Evolutionary conservation across 2,113 vertebrate genomes (phyloP).

Genomic region (Andinoacara biseriatus): DNA sequence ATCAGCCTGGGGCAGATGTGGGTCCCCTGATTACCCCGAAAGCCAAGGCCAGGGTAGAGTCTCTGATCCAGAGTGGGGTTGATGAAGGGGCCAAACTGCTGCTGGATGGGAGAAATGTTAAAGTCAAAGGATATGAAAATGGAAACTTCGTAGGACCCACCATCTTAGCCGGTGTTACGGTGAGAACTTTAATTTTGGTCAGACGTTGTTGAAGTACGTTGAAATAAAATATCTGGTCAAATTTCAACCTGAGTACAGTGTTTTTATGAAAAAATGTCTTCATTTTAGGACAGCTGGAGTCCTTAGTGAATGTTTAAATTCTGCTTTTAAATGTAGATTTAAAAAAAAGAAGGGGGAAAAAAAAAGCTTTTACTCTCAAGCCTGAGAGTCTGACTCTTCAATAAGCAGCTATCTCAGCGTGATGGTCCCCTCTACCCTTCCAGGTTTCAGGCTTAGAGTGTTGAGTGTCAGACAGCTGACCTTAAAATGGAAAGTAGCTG

Average conservation of each 20-base stretch:
- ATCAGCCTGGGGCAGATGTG: conserved; percentile 95
- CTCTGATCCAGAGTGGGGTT: conserved; percentile 88
- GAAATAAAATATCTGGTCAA: neutral
- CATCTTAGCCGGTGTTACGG: conserved; percentile 88
- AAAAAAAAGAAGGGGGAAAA: no score
- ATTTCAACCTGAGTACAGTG: neutral
- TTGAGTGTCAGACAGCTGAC: neutral
- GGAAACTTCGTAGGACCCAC: conserved; percentile 98
- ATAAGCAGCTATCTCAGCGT: neutral
- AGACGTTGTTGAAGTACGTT: neutral
- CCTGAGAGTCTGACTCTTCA: neutral
- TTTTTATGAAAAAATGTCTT: rapidly evolving
- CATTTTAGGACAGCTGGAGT: no score
- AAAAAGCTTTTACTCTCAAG: no score
- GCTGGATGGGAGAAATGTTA: conserved; percentile 91
- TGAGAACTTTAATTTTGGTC: conserved; percentile 60
- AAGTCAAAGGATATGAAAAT: conserved; percentile 95
- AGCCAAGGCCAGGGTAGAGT: conserved; percentile 88
- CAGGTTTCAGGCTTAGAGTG: neutral
- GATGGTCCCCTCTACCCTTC: neutral
- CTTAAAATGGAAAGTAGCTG: conserved; percentile 12
- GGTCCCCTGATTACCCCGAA: conserved; percentile 93
- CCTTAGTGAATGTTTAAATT: no score
- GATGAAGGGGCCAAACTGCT: conserved; percentile 91
- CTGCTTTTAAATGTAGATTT: no score